Evolutionary conservation across 1,140 invertebrate genomes (phyloP).

Genomic region (Philaenus spumarius): DNA sequence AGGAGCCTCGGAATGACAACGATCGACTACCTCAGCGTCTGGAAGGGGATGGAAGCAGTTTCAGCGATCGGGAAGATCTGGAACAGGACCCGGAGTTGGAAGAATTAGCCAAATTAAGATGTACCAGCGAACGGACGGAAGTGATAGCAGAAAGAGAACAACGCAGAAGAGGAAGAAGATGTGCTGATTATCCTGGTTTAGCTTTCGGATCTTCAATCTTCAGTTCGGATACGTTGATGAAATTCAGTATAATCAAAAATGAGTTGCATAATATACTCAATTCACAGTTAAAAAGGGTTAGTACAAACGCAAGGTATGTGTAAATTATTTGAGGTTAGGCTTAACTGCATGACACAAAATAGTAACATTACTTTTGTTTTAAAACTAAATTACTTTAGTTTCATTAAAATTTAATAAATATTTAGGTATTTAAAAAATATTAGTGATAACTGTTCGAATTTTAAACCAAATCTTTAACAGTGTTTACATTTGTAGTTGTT

Average conservation of each 20-base stretch:
- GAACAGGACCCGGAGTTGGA: slow-evolving; percentile 65
- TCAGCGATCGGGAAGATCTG: slow-evolving; percentile 44
- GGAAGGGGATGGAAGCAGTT: slow-evolving; percentile 41
- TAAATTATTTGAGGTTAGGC: too few species aligned
- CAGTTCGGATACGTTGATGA: slow-evolving; percentile 96
- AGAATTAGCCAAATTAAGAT: slow-evolving; percentile 72
- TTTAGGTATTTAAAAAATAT: too few species aligned
- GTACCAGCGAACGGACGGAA: slow-evolving; percentile 80
- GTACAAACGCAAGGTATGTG: slow-evolving; percentile 37
- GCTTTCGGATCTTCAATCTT: slow-evolving; percentile 88
- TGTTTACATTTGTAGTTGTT: too few species aligned
- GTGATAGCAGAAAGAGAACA: slow-evolving; percentile 77
- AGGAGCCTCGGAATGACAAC: background rate
- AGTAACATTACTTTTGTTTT: too few species aligned
- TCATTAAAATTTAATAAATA: too few species aligned
- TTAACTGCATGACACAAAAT: too few species aligned
- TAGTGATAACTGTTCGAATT: too few species aligned
- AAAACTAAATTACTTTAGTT: too few species aligned
- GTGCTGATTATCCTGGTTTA: slow-evolving; percentile 85
- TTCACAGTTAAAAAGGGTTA: slow-evolving; percentile 93
- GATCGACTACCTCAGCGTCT: slow-evolving; percentile 16
- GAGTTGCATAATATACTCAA: slow-evolving; percentile 97
- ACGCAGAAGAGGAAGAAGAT: slow-evolving; percentile 54
- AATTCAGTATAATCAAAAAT: slow-evolving; percentile 93
- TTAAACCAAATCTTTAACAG: too few species aligned